phyloP scores from a whole-genome alignment of 2,113 vertebrate species.

The Ahaetulla prasina region DNA sequence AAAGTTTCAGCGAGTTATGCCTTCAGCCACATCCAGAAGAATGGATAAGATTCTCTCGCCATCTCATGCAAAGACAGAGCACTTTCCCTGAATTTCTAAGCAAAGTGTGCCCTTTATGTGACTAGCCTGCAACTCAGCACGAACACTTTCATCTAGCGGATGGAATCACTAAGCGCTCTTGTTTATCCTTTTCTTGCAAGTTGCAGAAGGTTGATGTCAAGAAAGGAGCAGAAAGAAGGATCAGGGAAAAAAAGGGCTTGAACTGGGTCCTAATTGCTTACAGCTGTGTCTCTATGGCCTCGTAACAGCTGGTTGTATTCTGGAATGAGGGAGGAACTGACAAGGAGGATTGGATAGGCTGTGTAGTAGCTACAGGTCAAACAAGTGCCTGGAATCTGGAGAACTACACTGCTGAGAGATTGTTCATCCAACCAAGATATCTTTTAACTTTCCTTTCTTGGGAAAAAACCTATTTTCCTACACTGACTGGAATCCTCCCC shows the following conservation, averaged over 20 bases:
- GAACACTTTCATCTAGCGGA: background rate
- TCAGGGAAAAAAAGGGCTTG: background rate
- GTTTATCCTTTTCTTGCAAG: background rate
- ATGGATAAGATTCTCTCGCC: background rate
- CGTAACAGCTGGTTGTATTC: background rate
- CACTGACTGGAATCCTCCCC: conserved; percentile 40
- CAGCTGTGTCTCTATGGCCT: conserved; percentile 53
- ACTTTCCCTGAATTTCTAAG: background rate
- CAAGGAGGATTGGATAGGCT: background rate
- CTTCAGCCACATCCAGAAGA: background rate
- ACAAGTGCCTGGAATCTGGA: background rate
- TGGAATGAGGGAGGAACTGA: background rate
- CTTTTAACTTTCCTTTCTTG: background rate
- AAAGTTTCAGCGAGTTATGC: too few species aligned
- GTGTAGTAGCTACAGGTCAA: background rate
- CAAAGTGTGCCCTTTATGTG: fast-evolving
- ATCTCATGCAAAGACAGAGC: background rate
- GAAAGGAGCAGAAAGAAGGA: conserved; percentile 30
- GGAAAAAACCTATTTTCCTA: conserved; percentile 33
- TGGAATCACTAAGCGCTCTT: background rate
- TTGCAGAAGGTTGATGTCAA: conserved; percentile 30
- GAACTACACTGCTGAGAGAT: background rate
- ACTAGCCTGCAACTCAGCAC: too few species aligned
- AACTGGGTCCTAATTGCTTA: conserved; percentile 47
- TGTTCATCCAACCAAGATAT: conserved; percentile 1